Evolutionary conservation across 2,797 vertebrate species (phyloP), one percentile per base, ranked within the genome.

Genomic region (Remorina albescens): DNA sequence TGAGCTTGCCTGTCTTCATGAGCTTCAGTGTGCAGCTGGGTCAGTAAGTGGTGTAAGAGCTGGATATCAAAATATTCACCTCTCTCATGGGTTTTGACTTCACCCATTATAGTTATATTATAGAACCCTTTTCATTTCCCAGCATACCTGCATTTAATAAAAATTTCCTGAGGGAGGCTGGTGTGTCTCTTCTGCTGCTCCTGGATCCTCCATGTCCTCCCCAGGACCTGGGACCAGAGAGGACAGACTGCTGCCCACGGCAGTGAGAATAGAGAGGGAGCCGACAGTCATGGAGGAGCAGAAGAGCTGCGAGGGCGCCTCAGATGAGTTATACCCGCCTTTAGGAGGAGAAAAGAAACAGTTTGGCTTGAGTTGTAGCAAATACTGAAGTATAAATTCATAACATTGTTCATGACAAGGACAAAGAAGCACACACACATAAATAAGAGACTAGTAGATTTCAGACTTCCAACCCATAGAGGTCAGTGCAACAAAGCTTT

Each of bases 261-360:
- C 84, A 34, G 82, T 88, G 55, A 78, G 75, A 51, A n/a, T 30
- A 1, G 91, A 78, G 46, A 92, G 92, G 0, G 93, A 93, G 1
- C 46, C 64, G 25, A 83, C 74, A 16, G 87, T 94, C 19, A 88
- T 63, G 34, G 87, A 85, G 19, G 90, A 26, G 36, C 78, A 4
- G 80, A 59, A 73, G 71, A 71, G 46, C 54, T n/a, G 1, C 36
- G 72, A 7, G 6, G 18, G 1, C 37, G 0, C 9, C 90, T 90
- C 23, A 80, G 69, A 63, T 26, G 66, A 25, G 2, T 32, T 55
- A 57, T 61, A 4, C 6, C 41, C 36, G 71, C 57, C 78, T 84
- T 69, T 16, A 3, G 5, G 26, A 30, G 10, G 8, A 19, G 15
- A 47, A 16, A 6, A 21, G 2, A 13, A 57, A 16, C 10, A 2